Conservation (phyloP, 2,113 vertebrate genomes). For the Athene cunicularia region DNA sequence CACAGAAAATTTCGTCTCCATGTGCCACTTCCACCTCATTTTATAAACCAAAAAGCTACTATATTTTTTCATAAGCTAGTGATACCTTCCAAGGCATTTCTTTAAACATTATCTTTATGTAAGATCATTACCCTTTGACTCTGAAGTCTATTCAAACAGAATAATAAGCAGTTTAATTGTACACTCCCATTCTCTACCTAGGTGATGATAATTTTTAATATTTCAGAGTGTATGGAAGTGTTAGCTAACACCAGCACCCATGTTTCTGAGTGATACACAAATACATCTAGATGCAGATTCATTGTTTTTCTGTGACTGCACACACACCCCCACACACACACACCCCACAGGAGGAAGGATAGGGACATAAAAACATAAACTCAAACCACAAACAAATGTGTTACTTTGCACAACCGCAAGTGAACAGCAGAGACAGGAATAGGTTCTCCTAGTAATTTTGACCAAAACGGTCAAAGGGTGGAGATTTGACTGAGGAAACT, state of each 20-base stretch:
- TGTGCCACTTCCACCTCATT: not conserved
- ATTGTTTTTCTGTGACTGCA: not conserved
- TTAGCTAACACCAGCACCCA: not conserved
- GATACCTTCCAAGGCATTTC: not conserved
- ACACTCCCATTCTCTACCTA: not conserved
- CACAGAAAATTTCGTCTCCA: not conserved
- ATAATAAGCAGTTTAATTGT: not conserved
- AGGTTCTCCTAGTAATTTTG: not conserved
- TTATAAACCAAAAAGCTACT: not conserved
- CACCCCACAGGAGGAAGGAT: not conserved
- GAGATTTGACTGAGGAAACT: not conserved
- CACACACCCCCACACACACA: not conserved
- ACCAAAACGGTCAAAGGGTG: not conserved
- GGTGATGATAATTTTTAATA: not conserved
- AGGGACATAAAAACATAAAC: not conserved
- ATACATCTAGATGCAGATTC: not conserved
- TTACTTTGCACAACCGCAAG: not conserved
- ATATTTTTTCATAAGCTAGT: not conserved
- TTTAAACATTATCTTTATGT: not conserved
- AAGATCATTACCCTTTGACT: not conserved
- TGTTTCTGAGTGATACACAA: not conserved
- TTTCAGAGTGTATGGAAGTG: not conserved
- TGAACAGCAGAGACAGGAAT: not conserved
- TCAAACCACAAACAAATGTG: not conserved
- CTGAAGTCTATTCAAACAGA: not conserved